A percentile compares a stretch with the other conserved stretches of the same genome.
Conservation (phyloP, 2,797 vertebrate genomes). For the Synanceia verrucosa region DNA sequence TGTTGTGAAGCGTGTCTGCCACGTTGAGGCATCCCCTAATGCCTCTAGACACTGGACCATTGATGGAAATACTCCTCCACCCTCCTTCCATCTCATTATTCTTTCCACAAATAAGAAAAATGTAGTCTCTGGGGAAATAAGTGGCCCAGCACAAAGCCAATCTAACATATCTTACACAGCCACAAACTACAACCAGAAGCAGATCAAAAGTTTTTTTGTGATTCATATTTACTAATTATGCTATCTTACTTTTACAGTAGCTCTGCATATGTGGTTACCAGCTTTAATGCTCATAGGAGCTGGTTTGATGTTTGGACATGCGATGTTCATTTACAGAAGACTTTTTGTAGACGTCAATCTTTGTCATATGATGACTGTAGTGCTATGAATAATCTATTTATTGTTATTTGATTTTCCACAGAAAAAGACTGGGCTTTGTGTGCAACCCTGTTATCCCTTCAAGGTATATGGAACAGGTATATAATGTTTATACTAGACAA, state of each 20-base stretch:
- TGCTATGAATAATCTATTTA: not conserved
- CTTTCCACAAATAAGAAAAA: not conserved
- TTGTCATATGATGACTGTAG: not conserved
- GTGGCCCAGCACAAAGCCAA: not conserved
- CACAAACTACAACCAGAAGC: constrained; percentile 9
- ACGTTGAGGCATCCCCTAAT: constrained; percentile 40
- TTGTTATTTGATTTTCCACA: not conserved
- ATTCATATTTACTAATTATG: not conserved
- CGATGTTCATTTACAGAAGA: constrained; percentile 14
- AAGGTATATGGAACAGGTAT: not conserved
- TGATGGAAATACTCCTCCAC: constrained; percentile 15
- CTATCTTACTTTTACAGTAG: constrained; percentile 8
- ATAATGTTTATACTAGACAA: not conserved
- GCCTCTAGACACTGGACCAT: constrained; percentile 48
- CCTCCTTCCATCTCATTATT: constrained; percentile 4
- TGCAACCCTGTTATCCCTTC: not conserved
- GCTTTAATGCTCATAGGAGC: not conserved
- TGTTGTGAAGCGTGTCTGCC: constrained; percentile 48
- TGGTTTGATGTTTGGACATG: constrained; percentile 23
- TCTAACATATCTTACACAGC: constrained; percentile 19
- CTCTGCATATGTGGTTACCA: not conserved
- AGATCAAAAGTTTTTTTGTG: not conserved
- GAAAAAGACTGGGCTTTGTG: accelerated
- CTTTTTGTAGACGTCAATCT: not conserved
- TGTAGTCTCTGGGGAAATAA: constrained; percentile 19